Conservation (phyloP, 2,888 invertebrate species). For the Nomada fucata region DNA sequence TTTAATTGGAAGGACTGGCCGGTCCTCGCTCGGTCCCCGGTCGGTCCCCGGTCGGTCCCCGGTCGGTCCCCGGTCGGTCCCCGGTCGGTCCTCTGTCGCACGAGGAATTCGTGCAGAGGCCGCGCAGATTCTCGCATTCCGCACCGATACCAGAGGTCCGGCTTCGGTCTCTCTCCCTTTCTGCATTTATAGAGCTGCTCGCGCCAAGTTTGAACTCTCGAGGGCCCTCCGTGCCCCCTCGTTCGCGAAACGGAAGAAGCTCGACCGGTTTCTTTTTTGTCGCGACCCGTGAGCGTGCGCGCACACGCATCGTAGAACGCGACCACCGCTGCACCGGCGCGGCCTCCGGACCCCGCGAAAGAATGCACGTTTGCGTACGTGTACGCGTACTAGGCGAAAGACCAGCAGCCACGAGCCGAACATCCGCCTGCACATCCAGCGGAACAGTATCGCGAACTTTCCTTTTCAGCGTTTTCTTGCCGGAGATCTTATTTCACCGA, state of each 20-base stretch:
- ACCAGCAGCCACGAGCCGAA: too few species aligned
- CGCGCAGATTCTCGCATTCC: conserved; percentile 52
- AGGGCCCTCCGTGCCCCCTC: conserved; percentile 23
- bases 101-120: conserved; percentile 54
- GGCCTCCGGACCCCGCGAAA: conserved; percentile 13
- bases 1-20: conserved; percentile 49
- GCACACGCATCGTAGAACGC: conserved; percentile 35
- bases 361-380: background rate
- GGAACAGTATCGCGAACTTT: conserved; percentile 31
- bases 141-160: conserved; percentile 39
- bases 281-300: conserved; percentile 10
- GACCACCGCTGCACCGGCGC: conserved; percentile 1
- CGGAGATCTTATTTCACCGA: conserved; percentile 13
- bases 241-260: conserved; percentile 64
- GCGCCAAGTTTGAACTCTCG: conserved; percentile 58
- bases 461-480: conserved; percentile 41
- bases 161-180: conserved; percentile 36
- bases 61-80: background rate
- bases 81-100: background rate
- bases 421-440: conserved; percentile 5
- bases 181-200: conserved; percentile 57
- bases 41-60: conserved; percentile 1
- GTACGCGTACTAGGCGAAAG: too few species aligned
- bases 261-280: conserved; percentile 65
- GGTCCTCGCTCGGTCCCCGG: too few species aligned